phyloP scores from a whole-genome alignment of 2,797 vertebrate species.

The Lophius americanus region DNA sequence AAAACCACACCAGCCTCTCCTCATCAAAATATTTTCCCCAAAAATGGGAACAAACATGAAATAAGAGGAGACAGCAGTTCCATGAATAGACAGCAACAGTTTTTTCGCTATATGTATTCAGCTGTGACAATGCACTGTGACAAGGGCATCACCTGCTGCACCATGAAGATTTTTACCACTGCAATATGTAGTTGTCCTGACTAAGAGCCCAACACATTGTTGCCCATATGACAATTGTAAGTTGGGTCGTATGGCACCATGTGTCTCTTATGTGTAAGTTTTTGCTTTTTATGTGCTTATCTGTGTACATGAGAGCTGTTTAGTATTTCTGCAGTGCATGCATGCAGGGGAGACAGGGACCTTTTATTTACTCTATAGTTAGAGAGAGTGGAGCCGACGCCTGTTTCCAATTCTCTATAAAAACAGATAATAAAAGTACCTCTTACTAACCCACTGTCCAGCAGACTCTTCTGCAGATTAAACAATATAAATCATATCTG shows the following conservation, averaged over 20 bases:
- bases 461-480: slow-evolving; percentile 47
- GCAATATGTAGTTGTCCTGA: slow-evolving; percentile 44
- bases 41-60: slow-evolving; percentile 54
- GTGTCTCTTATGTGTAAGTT: slow-evolving; percentile 31
- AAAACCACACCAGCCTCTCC: slow-evolving; percentile 29
- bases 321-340: slow-evolving; percentile 40
- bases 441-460: slow-evolving; percentile 42
- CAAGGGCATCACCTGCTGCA: slow-evolving; percentile 72
- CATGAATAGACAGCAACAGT: slow-evolving; percentile 59
- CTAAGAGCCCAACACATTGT: slow-evolving; percentile 17
- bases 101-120: slow-evolving; percentile 59
- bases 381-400: slow-evolving; percentile 21
- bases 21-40: slow-evolving; percentile 34
- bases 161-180: slow-evolving; percentile 33
- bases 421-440: slow-evolving; percentile 47
- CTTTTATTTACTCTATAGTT: slow-evolving; percentile 48
- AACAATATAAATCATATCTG: slow-evolving; percentile 50
- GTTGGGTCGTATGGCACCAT: slow-evolving; percentile 7
- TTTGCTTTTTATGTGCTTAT: slow-evolving; percentile 38
- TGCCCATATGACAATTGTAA: slow-evolving; percentile 10
- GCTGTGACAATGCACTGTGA: slow-evolving; percentile 58
- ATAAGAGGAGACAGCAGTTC: slow-evolving; percentile 62
- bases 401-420: slow-evolving; percentile 43
- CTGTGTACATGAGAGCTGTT: slow-evolving; percentile 35
- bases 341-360: slow-evolving; percentile 42